Percentiles rank a stretch among this genome's conserved stretches.
Conservation (phyloP, 2,888 invertebrate genomes). For the Meghimatium bilineatum region DNA sequence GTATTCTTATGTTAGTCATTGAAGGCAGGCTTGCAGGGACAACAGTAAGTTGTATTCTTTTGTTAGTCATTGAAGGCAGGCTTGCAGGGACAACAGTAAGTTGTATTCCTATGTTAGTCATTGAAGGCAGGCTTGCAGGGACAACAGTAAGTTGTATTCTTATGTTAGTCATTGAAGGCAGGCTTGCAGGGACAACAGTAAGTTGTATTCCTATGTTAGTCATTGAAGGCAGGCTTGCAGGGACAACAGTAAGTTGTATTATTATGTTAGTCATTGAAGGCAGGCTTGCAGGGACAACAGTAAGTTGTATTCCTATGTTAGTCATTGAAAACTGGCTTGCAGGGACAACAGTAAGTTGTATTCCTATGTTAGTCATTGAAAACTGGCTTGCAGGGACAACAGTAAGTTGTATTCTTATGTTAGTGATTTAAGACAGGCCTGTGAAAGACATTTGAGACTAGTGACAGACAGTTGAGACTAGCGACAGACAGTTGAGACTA, state of each 20-base stretch:
- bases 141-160: conserved; percentile 36
- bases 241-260: conserved; percentile 40
- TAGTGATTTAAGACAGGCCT: too few species aligned
- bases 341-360: conserved; percentile 42
- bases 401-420: conserved; percentile 24
- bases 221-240: too few species aligned
- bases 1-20: neutral
- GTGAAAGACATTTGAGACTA: too few species aligned
- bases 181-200: conserved; percentile 46
- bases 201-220: conserved; percentile 12
- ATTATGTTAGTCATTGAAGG: too few species aligned
- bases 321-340: too few species aligned
- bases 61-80: too few species aligned
- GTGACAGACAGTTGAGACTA: too few species aligned
- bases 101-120: neutral
- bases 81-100: conserved; percentile 48
- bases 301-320: conserved; percentile 18
- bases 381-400: too few species aligned
- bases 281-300: conserved; percentile 47
- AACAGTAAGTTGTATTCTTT: conserved; percentile 28
- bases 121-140: too few species aligned
- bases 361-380: neutral
- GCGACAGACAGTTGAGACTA: too few species aligned
- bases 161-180: too few species aligned
- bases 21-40: too few species aligned